phyloP scores from a whole-genome alignment of 2,797 vertebrate species.

The Notolabrus celidotus region DNA sequence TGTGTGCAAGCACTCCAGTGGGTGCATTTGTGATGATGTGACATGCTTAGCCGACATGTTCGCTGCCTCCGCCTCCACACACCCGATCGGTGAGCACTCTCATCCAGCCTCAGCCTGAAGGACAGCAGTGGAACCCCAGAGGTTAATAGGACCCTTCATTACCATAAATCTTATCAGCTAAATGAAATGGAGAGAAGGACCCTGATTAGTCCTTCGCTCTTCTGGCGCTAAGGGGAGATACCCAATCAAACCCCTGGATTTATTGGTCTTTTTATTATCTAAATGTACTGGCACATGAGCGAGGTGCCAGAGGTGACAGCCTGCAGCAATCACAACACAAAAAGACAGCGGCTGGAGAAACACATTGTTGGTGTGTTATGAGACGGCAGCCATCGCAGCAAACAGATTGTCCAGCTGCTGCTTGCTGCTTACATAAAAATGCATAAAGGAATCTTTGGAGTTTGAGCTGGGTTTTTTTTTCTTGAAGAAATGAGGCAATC shows the following conservation, averaged over 20 bases:
- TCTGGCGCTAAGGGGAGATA: constrained; percentile 73
- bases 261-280: constrained; percentile 86
- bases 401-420: constrained; percentile 29
- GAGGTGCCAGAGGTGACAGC: constrained; percentile 74
- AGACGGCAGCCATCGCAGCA: constrained; percentile 44
- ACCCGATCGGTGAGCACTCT: constrained; percentile 55
- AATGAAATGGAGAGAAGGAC: constrained; percentile 83
- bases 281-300: constrained; percentile 81
- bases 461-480: not conserved
- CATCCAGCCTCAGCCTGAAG: constrained; percentile 67
- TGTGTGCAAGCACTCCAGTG: constrained; percentile 19
- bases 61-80: constrained; percentile 35
- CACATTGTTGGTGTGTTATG: constrained; percentile 58
- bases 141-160: constrained; percentile 85
- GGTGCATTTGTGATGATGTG: constrained; percentile 54
- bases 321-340: constrained; percentile 76
- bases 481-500: constrained; percentile 37
- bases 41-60: constrained; percentile 62
- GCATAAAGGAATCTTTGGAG: constrained; percentile 24
- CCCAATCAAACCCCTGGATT: constrained; percentile 83
- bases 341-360: constrained; percentile 59
- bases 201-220: constrained; percentile 77
- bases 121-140: constrained; percentile 76
- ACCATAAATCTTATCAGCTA: constrained; percentile 87
- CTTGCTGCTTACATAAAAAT: constrained; percentile 21